phyloP scores from a whole-genome alignment of 1,140 invertebrate genomes.

The Tetragonula clypearis region DNA sequence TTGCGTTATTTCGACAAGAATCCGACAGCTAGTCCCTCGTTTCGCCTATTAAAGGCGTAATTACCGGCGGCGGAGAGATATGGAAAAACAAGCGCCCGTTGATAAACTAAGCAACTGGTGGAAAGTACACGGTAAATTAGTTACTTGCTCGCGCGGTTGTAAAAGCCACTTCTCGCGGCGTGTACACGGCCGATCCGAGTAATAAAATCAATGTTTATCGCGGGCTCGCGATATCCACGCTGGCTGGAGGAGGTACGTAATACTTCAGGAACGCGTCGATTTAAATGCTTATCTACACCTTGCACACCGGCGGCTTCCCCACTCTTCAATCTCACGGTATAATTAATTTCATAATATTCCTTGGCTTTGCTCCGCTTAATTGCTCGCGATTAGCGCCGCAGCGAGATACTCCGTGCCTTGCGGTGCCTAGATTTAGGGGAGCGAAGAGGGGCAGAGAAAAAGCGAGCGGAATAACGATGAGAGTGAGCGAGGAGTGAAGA shows the following conservation, averaged over 20 bases:
- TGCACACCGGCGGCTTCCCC: constrained; percentile 13
- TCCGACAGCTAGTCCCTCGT: no score
- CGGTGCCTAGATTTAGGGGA: background rate
- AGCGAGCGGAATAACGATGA: background rate
- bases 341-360: constrained; percentile 68
- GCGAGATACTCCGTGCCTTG: background rate
- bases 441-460: background rate
- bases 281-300: constrained; percentile 64
- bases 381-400: constrained; percentile 61
- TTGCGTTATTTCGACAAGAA: no score
- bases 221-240: background rate
- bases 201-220: constrained; percentile 47
- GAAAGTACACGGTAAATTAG: background rate
- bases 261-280: constrained; percentile 46
- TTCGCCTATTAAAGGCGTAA: no score
- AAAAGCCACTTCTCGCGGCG: background rate
- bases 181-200: background rate
- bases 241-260: background rate
- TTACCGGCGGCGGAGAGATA: background rate
- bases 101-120: background rate
- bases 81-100: background rate
- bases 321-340: constrained; percentile 47
- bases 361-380: constrained; percentile 61
- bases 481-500: no score
- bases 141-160: background rate